phyloP scores from a whole-genome alignment of 2,797 vertebrate genomes.

The Threskiornis aethiopicus region DNA sequence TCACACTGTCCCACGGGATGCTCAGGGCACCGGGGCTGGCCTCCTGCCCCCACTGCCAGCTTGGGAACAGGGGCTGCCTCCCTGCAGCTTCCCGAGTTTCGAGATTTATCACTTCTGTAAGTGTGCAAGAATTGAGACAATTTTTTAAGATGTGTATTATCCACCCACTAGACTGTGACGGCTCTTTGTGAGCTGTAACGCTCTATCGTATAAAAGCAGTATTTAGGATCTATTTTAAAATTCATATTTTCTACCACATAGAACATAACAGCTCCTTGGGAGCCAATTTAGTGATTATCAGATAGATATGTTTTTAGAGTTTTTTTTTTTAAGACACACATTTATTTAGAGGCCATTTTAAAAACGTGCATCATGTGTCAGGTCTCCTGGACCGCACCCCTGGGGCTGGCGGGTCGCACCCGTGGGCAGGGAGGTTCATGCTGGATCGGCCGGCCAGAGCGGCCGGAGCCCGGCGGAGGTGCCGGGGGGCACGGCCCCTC shows the following conservation, averaged over 20 bases:
- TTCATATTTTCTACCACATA: conserved; percentile 49
- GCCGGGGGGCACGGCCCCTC: neutral
- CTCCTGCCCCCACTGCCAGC: neutral
- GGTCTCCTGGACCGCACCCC: neutral
- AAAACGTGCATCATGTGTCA: neutral
- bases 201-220: neutral
- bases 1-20: accelerated
- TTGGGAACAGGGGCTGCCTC: accelerated
- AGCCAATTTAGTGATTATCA: neutral
- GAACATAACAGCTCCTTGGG: conserved; percentile 52
- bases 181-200: conserved; percentile 39
- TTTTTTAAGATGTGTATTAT: neutral
- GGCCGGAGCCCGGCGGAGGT: neutral
- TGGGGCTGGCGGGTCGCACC: accelerated
- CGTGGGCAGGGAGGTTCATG: neutral
- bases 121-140: neutral
- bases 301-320: neutral
- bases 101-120: neutral
- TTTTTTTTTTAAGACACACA: neutral
- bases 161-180: neutral
- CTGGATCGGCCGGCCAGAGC: accelerated
- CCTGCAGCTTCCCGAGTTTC: accelerated
- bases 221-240: conserved; percentile 50
- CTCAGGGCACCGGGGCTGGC: accelerated
- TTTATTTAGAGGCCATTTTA: neutral